Evolutionary conservation across 1,140 invertebrate genomes (phyloP).

Genomic region (Drosophila eugracilis): DNA sequence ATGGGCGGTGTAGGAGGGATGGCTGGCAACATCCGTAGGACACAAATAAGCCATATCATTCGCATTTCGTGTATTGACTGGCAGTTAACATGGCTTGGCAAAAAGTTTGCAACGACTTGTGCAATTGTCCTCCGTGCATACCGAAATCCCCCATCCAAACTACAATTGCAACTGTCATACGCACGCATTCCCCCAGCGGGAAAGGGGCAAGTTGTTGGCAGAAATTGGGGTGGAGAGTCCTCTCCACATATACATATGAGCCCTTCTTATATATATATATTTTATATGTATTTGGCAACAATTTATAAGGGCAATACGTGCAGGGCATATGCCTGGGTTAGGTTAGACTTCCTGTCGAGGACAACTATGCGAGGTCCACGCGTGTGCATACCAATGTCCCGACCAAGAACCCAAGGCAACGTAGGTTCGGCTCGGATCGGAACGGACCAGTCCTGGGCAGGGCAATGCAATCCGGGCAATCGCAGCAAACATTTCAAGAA

Average conservation of each 20-base stretch:
- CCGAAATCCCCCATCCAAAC: constrained; percentile 49
- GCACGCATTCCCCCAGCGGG: constrained; percentile 22
- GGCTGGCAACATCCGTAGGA: constrained; percentile 48
- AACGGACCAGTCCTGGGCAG: constrained; percentile 13
- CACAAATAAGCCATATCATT: constrained; percentile 78
- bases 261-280: not conserved
- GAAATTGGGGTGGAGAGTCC: constrained; percentile 36
- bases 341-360: constrained; percentile 77
- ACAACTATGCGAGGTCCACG: constrained; percentile 78
- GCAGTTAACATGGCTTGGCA: constrained; percentile 74
- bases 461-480: constrained; percentile 50
- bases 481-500: constrained; percentile 74
- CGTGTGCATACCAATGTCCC: constrained; percentile 76
- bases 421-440: not conserved
- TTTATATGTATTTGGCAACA: constrained; percentile 69
- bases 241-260: constrained; percentile 13
- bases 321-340: constrained; percentile 71
- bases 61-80: constrained; percentile 78
- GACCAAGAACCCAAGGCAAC: constrained; percentile 4
- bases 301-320: constrained; percentile 81
- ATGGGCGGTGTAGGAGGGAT: constrained; percentile 6
- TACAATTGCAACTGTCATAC: constrained; percentile 75
- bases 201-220: constrained; percentile 6
- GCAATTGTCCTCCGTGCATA: constrained; percentile 73
- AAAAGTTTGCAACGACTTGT: constrained; percentile 73